A percentile compares a stretch with the other conserved stretches of the same genome.
These are phyloP conservation scores for Tridacna crocea DNA, from an alignment of 2,888 invertebrate species.

Conservation along the genomic window DNA sequence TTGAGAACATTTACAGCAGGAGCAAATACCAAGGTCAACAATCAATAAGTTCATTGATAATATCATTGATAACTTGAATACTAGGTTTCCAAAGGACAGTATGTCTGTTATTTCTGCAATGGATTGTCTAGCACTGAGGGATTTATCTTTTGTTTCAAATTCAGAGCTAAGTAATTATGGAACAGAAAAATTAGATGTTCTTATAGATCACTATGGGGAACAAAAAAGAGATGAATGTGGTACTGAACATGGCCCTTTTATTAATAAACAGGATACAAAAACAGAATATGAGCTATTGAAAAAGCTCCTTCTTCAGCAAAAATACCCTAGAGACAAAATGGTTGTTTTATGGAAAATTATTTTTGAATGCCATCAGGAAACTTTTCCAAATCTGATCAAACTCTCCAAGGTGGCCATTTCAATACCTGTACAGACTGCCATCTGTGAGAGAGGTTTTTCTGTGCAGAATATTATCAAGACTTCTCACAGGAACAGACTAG, in stretches of 20 bases:
- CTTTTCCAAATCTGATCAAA: constrained; percentile 35
- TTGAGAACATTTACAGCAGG: constrained; percentile 25
- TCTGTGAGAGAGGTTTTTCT: constrained; percentile 44
- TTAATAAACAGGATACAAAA: constrained; percentile 15
- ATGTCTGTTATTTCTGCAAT: constrained; percentile 29
- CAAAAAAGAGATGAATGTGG: too few species aligned
- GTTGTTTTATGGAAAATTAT: constrained; percentile 12
- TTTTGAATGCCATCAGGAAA: constrained; percentile 20
- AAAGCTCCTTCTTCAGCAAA: constrained; percentile 31
- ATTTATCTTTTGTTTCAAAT: constrained; percentile 27
- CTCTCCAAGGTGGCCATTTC: constrained; percentile 34
- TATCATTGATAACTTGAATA: constrained; percentile 21
- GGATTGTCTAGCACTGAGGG: constrained; percentile 26
- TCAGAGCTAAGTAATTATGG: constrained; percentile 7
- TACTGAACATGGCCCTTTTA: constrained; percentile 15
- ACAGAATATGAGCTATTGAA: constrained; percentile 34
- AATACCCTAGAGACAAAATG: constrained; percentile 28
- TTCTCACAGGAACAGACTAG: constrained; percentile 5
- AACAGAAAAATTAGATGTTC: constrained; percentile 7
- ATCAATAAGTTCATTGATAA: constrained; percentile 27
- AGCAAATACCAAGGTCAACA: neutral
- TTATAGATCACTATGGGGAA: too few species aligned
- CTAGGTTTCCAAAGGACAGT: constrained; percentile 33
- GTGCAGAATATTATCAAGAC: constrained; percentile 26
- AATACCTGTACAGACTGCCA: constrained; percentile 46